These are phyloP conservation scores for Trissonchulus latispiculum DNA, from an alignment of 2,888 invertebrate genomes.

Conservation along the genomic window DNA sequence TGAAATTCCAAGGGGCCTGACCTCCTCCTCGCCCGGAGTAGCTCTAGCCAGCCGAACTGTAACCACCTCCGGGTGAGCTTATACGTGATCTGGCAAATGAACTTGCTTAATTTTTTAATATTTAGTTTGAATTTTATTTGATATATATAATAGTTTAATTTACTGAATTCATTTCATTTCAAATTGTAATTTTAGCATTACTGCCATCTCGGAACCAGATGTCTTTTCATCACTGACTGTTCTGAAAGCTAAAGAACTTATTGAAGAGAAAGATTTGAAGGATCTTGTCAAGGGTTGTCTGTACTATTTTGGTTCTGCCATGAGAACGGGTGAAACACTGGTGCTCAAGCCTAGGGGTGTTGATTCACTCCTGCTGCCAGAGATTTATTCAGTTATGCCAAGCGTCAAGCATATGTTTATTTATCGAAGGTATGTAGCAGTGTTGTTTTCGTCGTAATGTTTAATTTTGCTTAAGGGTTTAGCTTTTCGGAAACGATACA, in stretches of 20 bases:
- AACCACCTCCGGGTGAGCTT: too few relatives aligned
- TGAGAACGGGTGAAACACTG: not conserved
- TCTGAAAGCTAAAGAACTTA: not conserved
- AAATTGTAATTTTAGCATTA: not conserved
- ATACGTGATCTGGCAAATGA: too few relatives aligned
- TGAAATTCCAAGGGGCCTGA: too few relatives aligned
- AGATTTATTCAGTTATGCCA: not conserved
- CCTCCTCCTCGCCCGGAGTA: too few relatives aligned
- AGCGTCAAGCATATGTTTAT: not conserved
- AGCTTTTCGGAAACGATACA: too few relatives aligned
- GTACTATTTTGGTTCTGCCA: not conserved
- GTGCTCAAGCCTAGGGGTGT: not conserved
- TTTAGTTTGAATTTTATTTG: too few relatives aligned
- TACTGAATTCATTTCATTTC: too few relatives aligned
- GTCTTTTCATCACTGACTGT: not conserved
- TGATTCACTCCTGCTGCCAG: not conserved
- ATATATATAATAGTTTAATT: too few relatives aligned
- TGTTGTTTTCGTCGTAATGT: too few relatives aligned
- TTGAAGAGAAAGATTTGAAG: not conserved
- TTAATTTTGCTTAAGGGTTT: too few relatives aligned
- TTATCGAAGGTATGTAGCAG: not conserved
- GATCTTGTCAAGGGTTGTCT: not conserved
- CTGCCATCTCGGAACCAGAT: not conserved
- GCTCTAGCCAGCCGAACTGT: too few relatives aligned
- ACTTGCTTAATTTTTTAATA: too few relatives aligned